Evolutionary conservation across 2,888 invertebrate species (phyloP), one percentile per base, ranked within the genome.

Genomic region (Neocrepidodera transversa): DNA sequence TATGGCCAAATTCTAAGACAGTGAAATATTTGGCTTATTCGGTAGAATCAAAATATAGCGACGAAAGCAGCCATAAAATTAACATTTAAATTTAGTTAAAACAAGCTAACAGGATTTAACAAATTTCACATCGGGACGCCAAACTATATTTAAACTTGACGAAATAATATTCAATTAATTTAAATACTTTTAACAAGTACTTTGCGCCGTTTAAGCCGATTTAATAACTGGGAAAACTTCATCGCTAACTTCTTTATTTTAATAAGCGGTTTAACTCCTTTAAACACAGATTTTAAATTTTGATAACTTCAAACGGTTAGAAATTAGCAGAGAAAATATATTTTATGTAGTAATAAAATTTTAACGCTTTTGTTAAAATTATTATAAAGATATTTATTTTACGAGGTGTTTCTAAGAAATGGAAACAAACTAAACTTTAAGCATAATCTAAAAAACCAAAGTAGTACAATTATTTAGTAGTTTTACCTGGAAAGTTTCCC

Each of bases 151-250:
- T 52, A 54, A 59, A 57, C 63, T 57, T 38, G 11, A 53, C 23
- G 35, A 43, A 23, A 53, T 48, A 60, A 53, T 57, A 63, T 63
- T 63, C 57, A 63, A 63, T 60, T 60, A 63, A 63, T 63, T 63
- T 59, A 57, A 63, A 63, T 63, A 60, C 63, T 60, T 60, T 58
- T 53, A 60, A 60, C 57, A 59, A 63, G 63, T 57, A 63, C 60
- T 63, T 63, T 53, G 48, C 59, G 51, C 49, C 45, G 50, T 53
- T 58, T 57, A 60, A 57, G 60, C 63, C 16, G 63, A 56, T 63
- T 63, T 63, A 36, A 43, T 45, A 57, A 63, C 63, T 57, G 45
- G 14, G 55, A 52, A 53, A 63, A 63, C 57, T 63, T 63, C 42
- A 38, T 62, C 59, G 36, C 36, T 23, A 57, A 56, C 50, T 62